Conservation (phyloP, 2,888 invertebrate species). For the Magallana nippona region DNA sequence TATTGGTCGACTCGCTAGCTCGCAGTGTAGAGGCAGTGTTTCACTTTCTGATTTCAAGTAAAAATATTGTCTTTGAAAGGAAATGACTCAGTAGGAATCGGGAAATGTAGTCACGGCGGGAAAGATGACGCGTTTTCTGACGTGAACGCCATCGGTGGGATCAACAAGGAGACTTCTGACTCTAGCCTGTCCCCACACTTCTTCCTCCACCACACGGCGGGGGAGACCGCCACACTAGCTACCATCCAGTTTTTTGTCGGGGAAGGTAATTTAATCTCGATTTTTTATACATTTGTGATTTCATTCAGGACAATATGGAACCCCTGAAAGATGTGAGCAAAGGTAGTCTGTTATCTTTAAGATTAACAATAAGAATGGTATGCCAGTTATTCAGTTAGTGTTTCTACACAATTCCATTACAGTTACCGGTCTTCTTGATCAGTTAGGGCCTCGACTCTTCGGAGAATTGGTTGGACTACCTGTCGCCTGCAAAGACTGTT, state of each 20-base stretch:
- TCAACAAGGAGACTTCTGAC: constrained; percentile 67
- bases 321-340: no score
- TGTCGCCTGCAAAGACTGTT: constrained; percentile 42
- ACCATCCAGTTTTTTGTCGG: constrained; percentile 63
- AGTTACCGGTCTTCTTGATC: constrained; percentile 41
- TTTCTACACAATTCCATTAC: no score
- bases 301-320: no score
- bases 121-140: constrained; percentile 56
- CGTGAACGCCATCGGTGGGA: constrained; percentile 64
- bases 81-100: constrained; percentile 55
- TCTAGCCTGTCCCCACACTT: constrained; percentile 58
- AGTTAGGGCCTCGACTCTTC: constrained; percentile 36
- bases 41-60: no score
- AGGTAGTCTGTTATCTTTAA: no score
- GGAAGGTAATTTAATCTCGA: constrained; percentile 49
- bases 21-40: no score
- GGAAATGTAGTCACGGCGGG: constrained; percentile 70
- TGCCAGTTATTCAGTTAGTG: no score
- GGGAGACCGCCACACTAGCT: constrained; percentile 61
- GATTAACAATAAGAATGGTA: no score
- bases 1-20: no score
- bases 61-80: neutral
- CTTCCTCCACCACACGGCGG: constrained; percentile 60
- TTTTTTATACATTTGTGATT: no score
- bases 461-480: constrained; percentile 44